Evolutionary conservation across 2,113 vertebrate genomes (phyloP).

Genomic region (Micronycteris hirsuta): DNA sequence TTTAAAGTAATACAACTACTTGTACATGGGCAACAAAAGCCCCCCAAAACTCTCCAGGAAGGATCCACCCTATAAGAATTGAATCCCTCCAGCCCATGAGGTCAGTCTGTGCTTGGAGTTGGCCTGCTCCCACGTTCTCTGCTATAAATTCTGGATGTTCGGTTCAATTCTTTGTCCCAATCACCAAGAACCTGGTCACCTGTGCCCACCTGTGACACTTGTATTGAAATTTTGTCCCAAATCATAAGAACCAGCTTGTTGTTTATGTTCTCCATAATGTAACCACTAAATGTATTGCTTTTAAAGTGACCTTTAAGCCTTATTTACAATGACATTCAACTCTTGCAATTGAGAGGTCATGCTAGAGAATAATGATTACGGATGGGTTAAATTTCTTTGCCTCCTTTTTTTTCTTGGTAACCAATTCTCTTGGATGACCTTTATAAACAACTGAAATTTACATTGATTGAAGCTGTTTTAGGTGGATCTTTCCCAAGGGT

Average conservation of each 20-base stretch:
- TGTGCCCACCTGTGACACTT: too few species aligned
- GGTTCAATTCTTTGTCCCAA: too few species aligned
- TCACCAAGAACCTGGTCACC: too few species aligned
- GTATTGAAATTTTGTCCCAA: not conserved
- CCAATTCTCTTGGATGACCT: not conserved
- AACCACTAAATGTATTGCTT: conserved; percentile 13
- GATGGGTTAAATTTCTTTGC: not conserved
- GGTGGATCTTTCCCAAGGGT: not conserved
- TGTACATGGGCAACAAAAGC: too few species aligned
- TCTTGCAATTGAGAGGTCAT: not conserved
- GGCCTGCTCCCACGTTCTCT: too few species aligned
- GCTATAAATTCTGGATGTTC: too few species aligned
- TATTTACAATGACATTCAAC: conserved; percentile 34
- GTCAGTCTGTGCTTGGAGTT: too few species aligned
- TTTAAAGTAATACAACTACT: too few species aligned
- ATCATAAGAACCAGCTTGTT: not conserved
- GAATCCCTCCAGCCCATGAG: too few species aligned
- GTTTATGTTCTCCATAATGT: not conserved
- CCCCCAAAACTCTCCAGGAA: too few species aligned
- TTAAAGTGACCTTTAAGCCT: conserved; percentile 7
- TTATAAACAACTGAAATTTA: conserved; percentile 48
- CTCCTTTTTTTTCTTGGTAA: not conserved
- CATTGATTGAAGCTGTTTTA: not conserved
- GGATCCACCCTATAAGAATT: too few species aligned
- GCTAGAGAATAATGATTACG: not conserved